Evolutionary conservation across 2,888 invertebrate genomes (phyloP).

Genomic region (Choristoneura rosaceana): DNA sequence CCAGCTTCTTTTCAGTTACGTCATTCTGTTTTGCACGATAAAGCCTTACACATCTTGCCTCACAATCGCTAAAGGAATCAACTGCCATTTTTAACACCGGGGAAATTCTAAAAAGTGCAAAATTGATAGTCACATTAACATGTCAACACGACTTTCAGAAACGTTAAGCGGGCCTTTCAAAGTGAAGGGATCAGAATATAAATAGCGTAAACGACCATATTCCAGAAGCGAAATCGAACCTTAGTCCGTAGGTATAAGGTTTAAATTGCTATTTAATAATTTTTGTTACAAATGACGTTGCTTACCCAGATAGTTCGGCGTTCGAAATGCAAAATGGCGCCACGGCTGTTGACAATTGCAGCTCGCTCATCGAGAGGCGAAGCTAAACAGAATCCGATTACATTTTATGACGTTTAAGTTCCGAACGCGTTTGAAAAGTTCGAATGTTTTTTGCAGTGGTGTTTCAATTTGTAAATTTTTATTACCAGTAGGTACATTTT

Average conservation of each 20-base stretch:
- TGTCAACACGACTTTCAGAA: conserved; percentile 53
- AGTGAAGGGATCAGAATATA: conserved; percentile 9
- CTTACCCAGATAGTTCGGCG: conserved; percentile 56
- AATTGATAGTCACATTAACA: conserved; percentile 73
- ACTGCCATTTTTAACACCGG: conserved; percentile 36
- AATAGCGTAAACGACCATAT: neutral
- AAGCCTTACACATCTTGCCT: neutral
- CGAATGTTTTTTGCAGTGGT: conserved; percentile 47
- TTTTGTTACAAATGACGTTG: conserved; percentile 3
- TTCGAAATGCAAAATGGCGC: conserved; percentile 76
- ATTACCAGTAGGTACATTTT: conserved; percentile 4
- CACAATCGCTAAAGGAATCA: conserved; percentile 18
- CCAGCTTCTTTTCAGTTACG: neutral
- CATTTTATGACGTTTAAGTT: conserved; percentile 75
- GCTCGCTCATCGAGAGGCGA: conserved; percentile 52
- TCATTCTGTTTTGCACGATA: neutral
- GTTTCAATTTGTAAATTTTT: conserved; percentile 46
- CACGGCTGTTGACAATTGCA: conserved; percentile 82
- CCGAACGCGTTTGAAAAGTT: conserved; percentile 64
- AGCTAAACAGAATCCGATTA: conserved; percentile 81
- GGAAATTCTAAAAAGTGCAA: conserved; percentile 52
- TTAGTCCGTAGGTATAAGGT: neutral
- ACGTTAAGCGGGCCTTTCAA: conserved; percentile 36
- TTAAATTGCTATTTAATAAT: neutral
- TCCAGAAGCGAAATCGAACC: neutral